Conservation (phyloP, 2,797 vertebrate genomes). For the Coilia nasus region DNA sequence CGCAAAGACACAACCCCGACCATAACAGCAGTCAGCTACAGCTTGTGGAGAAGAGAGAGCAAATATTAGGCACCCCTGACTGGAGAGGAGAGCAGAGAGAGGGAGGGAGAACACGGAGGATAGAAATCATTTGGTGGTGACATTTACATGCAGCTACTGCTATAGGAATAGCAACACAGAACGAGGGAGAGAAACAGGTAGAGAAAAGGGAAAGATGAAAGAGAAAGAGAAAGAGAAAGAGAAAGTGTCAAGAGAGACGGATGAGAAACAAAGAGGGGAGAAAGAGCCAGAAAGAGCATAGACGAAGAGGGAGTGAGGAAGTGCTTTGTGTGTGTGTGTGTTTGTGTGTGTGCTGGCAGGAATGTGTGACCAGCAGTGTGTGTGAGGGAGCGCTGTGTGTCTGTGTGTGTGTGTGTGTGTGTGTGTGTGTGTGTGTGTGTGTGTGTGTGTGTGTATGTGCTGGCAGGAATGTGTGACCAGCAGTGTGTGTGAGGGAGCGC, state of each 20-base stretch:
- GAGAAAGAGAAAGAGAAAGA: background rate
- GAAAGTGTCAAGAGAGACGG: no score
- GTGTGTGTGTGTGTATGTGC: no score
- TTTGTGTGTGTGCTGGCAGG: no score
- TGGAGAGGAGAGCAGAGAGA: background rate
- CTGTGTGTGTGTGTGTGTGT: background rate
- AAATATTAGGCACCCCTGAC: background rate
- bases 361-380: no score
- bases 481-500: background rate
- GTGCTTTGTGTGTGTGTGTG: no score
- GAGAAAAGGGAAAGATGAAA: background rate
- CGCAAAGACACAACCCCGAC: background rate
- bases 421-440: background rate
- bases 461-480: constrained; percentile 10
- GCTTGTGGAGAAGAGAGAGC: background rate
- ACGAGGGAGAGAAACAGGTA: background rate
- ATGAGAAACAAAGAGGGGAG: no score
- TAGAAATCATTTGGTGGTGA: background rate
- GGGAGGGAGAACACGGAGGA: background rate
- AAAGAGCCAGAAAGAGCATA: no score
- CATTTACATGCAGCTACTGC: background rate
- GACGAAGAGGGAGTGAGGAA: background rate
- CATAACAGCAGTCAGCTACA: constrained; percentile 14
- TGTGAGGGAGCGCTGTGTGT: no score
- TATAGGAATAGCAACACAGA: background rate